phyloP scores from a whole-genome alignment of 2,113 vertebrate species.

The Lycaon pictus region DNA sequence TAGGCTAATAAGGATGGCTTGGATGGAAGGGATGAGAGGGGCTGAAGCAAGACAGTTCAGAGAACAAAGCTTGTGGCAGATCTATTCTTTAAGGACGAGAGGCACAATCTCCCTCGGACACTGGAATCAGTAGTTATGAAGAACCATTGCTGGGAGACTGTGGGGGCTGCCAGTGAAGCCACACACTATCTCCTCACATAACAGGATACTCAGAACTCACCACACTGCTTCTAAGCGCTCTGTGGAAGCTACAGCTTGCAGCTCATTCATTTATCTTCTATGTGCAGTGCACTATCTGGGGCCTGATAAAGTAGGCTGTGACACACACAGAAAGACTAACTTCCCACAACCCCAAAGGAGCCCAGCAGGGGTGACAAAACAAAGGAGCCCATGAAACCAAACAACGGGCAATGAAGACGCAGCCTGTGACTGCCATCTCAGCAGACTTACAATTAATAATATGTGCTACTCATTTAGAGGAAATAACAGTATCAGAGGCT shows the following conservation, averaged over 20 bases:
- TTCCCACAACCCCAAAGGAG: neutral
- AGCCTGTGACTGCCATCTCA: neutral
- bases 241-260: neutral
- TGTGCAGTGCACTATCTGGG: fast-evolving
- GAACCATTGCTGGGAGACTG: neutral
- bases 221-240: neutral
- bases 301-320: neutral
- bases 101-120: neutral
- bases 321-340: neutral
- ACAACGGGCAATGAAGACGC: neutral
- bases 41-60: neutral
- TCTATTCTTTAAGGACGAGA: neutral
- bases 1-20: neutral
- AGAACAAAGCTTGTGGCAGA: neutral
- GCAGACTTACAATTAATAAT: neutral
- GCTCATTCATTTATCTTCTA: neutral
- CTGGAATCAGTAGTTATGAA: neutral
- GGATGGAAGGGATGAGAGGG: neutral
- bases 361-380: constrained; percentile 11
- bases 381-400: neutral
- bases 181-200: neutral
- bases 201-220: too few species aligned
- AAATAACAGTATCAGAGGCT: neutral
- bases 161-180: neutral
- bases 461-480: neutral